phyloP scores from a whole-genome alignment of 2,888 invertebrate genomes.

The Eristalis arbustorum region DNA sequence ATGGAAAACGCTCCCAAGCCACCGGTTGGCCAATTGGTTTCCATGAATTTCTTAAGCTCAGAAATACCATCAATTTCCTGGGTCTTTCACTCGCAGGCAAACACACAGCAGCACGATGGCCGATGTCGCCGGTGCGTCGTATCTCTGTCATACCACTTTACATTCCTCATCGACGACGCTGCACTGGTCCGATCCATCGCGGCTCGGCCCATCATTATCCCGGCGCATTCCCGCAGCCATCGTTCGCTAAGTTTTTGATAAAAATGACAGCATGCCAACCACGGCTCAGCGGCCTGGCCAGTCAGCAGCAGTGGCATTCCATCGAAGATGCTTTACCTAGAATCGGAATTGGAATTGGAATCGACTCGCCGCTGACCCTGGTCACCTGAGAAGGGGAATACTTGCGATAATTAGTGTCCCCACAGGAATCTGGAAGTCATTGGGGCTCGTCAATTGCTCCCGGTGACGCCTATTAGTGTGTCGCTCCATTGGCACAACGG shows the following conservation, averaged over 20 bases:
- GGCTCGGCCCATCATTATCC: slow-evolving; percentile 27
- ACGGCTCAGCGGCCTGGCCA: slow-evolving; percentile 32
- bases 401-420: slow-evolving; percentile 55
- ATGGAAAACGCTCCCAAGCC: neutral
- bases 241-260: slow-evolving; percentile 60
- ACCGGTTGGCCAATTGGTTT: slow-evolving; percentile 21
- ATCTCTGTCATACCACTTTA: slow-evolving; percentile 58
- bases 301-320: slow-evolving; percentile 34
- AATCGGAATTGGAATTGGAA: slow-evolving; percentile 15
- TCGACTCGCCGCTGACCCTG: slow-evolving; percentile 37
- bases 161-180: slow-evolving; percentile 30
- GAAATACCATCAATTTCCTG: slow-evolving; percentile 40
- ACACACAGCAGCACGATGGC: slow-evolving; percentile 4
- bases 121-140: slow-evolving; percentile 40
- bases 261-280: slow-evolving; percentile 67
- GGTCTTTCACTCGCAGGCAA: neutral
- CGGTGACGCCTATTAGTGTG: slow-evolving; percentile 56
- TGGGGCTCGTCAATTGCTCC: slow-evolving; percentile 27
- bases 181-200: slow-evolving; percentile 13
- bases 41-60: slow-evolving; percentile 42
- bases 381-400: slow-evolving; percentile 22
- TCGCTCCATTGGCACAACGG: slow-evolving; percentile 46
- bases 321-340: slow-evolving; percentile 51
- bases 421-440: slow-evolving; percentile 46
- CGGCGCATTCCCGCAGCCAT: slow-evolving; percentile 45